A percentile compares a stretch with the other conserved stretches of the same genome.
Evolutionary conservation across 2,888 invertebrate genomes (phyloP).

Genomic region (Nemurella pictetii): DNA sequence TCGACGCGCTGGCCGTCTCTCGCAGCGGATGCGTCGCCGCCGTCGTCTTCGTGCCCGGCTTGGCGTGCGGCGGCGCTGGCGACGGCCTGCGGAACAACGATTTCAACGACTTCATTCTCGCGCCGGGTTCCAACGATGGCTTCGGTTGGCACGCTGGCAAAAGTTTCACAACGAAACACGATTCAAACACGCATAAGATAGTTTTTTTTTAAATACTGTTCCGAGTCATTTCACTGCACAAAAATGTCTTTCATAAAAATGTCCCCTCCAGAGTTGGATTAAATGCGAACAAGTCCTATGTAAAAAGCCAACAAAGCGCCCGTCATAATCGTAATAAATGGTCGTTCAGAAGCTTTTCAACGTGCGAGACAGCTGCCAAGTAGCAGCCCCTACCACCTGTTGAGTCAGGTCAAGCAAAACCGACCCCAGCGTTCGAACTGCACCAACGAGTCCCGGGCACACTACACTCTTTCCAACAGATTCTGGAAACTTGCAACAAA

Average conservation of each 20-base stretch:
- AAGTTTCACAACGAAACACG: not conserved
- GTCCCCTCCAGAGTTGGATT: not conserved
- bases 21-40: conserved; percentile 51
- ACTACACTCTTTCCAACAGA: not conserved
- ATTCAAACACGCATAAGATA: not conserved
- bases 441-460: not conserved
- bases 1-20: conserved; percentile 66
- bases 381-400: conserved; percentile 18
- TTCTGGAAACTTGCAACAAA: not conserved
- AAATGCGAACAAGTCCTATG: not conserved
- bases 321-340: not conserved
- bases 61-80: conserved; percentile 40
- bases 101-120: conserved; percentile 87
- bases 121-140: not conserved
- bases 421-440: not conserved
- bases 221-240: not conserved
- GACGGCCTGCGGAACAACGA: conserved; percentile 78
- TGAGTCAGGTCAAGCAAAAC: not conserved
- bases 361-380: not conserved
- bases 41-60: conserved; percentile 1
- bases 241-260: not conserved
- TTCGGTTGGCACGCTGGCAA: not conserved
- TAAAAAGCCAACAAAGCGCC: not conserved
- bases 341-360: not conserved
- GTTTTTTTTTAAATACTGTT: not conserved